A percentile compares a stretch with the other conserved stretches of the same genome.
Evolutionary conservation across 2,888 invertebrate species (phyloP).

Genomic region (Neoaliturus tenellus): DNA sequence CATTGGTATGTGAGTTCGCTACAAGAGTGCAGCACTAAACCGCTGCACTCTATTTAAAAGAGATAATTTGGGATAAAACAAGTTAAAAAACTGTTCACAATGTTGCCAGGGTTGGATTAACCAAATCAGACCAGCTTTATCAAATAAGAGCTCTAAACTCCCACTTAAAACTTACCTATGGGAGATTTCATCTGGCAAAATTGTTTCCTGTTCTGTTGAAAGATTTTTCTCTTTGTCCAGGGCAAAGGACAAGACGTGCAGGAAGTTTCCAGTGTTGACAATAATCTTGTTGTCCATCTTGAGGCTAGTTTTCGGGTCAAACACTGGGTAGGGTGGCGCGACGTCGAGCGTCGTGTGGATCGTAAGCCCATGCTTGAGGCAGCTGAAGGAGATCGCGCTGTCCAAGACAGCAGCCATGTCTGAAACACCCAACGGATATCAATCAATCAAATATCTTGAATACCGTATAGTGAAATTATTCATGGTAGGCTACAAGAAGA

Average conservation of each 20-base stretch:
- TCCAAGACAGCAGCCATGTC: slow-evolving; percentile 76
- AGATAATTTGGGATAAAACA: too few species aligned
- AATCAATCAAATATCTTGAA: too few species aligned
- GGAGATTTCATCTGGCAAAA: slow-evolving; percentile 67
- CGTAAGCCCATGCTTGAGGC: slow-evolving; percentile 92
- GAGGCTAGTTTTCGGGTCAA: slow-evolving; percentile 74
- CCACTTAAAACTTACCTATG: slow-evolving; percentile 60
- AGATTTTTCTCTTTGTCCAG: slow-evolving; percentile 70
- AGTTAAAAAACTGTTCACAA: too few species aligned
- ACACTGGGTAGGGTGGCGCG: slow-evolving; percentile 89
- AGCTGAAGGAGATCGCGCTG: slow-evolving; percentile 77
- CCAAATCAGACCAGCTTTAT: too few species aligned
- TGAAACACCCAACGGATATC: slow-evolving; percentile 68
- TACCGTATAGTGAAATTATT: too few species aligned
- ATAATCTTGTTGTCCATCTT: slow-evolving; percentile 75
- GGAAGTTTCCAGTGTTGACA: slow-evolving; percentile 89
- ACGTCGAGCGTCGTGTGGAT: slow-evolving; percentile 95
- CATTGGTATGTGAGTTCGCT: too few species aligned
- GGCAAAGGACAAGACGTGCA: slow-evolving; percentile 85
- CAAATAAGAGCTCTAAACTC: too few species aligned
- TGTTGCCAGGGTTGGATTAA: too few species aligned
- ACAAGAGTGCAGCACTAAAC: too few species aligned
- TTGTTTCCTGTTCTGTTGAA: slow-evolving; percentile 71
- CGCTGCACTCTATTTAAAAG: too few species aligned
- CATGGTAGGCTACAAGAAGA: too few species aligned